These are phyloP conservation scores for Magallana angulata DNA, from an alignment of 1,140 invertebrate genomes.

Conservation along the genomic window DNA sequence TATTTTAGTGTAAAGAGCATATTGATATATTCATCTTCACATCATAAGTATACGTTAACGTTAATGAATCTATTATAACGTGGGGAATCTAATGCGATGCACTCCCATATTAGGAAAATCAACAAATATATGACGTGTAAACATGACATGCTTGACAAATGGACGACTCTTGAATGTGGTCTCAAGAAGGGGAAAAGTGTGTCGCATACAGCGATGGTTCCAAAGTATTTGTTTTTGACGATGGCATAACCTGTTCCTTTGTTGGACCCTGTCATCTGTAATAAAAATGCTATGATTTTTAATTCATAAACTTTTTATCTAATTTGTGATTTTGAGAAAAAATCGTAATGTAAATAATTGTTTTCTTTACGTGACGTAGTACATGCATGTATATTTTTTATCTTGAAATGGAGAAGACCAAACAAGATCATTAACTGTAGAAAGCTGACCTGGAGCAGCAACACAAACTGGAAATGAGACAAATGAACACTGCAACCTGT, in stretches of 20 bases:
- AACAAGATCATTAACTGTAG: neutral
- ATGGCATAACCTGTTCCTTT: slow-evolving; percentile 88
- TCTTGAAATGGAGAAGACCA: neutral
- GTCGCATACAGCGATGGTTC: slow-evolving; percentile 84
- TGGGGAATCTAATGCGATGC: too few relatives aligned
- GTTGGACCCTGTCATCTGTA: slow-evolving; percentile 86
- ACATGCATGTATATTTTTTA: too few relatives aligned
- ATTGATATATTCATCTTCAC: too few relatives aligned
- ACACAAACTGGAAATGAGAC: neutral
- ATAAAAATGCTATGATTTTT: neutral
- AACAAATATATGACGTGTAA: too few relatives aligned
- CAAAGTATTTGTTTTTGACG: slow-evolving; percentile 86
- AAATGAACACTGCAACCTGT: neutral
- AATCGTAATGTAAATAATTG: too few relatives aligned
- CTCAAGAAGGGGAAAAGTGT: slow-evolving; percentile 85
- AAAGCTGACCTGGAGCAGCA: neutral
- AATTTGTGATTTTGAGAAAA: too few relatives aligned
- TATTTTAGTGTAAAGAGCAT: too few relatives aligned
- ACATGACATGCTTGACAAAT: slow-evolving; percentile 85
- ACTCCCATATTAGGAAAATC: too few relatives aligned
- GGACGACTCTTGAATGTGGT: slow-evolving; percentile 86
- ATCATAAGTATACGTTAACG: too few relatives aligned
- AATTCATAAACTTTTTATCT: too few relatives aligned
- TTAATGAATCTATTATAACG: too few relatives aligned
- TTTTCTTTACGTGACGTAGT: too few relatives aligned